Evolutionary conservation across 2,113 vertebrate species (phyloP), one percentile per base, ranked within the genome.

Genomic region (Anguilla rostrata): DNA sequence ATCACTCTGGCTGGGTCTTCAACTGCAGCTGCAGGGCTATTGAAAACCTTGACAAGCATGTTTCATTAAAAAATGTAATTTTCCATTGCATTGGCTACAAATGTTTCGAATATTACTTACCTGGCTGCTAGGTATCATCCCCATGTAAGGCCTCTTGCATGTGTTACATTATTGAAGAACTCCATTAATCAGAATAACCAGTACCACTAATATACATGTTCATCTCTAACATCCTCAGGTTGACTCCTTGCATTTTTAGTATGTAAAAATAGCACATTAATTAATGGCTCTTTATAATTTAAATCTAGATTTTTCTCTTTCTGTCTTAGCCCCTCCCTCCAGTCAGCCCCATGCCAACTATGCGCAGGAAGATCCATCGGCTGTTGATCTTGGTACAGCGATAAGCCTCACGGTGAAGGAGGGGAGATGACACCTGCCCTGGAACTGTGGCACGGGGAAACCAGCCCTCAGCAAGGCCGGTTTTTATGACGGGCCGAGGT

Each of bases 221-320:
- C 18, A 41, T 39, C 40, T 80, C 20, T 41, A 40, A 18, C 78
- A 15, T 41, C 39, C 78, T 80, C 78, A 80, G 78, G 39, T 80
- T 80, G 40, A 20, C 78, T 41, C 22, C 78, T 20, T 80, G 15
- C 40, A 41, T 41, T 80, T 40, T 18, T 41, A 75, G n/a, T 34
- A 34, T 34, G 12, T 80, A 80, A 80, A 80, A 80, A 80, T 80
- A 80, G 78, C 18, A n/a, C 20, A 39, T 80, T 80, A 40, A 80
- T 80, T n/a, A 80, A 41, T 41, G 40, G 15, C 40, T 80, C 78
- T 41, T 41, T 39, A 39, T 40, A 40, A 80, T 80, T 80, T 40
- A 80, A 80, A 80, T 80, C 16, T 22, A 29, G 78, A 80, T 40
- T 41, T 18, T 80, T 39, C 29, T 80, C 78, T 40, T 41, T 34